Base-by-base conservation (phyloP, 2,888 invertebrate species). In the Cylloceria caligata region DNA sequence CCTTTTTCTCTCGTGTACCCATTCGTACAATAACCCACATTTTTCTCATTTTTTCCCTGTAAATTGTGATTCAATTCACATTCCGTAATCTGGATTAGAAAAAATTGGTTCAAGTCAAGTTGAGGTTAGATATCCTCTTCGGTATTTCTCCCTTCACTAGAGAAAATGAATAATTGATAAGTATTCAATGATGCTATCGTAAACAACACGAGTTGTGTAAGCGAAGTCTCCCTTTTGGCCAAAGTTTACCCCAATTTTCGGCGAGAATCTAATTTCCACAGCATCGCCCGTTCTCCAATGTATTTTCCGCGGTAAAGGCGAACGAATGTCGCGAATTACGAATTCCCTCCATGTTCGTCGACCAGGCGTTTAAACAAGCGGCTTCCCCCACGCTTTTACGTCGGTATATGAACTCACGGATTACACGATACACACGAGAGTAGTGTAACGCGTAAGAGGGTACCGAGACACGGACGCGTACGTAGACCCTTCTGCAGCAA, bases 261-360 rank as follows among this genome's bases (percentile, higher is more conserved):
- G 74, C 84, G 85, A 84, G 80, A 88, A 90, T 89, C 89, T 85
- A 89, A 89, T 89, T 83, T 89, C 84, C 82, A 72, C 83, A 83
- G 84, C 83, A 73, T 62, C 57, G 27, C 24, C 11, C 27, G 68
- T n/a, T 9, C 45, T 21, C n/a, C 5, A 16, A 27, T 36, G 24
- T 79, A 77, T 85, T 75, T 85, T 83, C 81, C 84, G 81, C 83
- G 87, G 86, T 87, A 88, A 88, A 86, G 75, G 83, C 80, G 86
- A 89, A 88, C 89, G 89, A 89, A 89, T 88, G 88, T 88, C 87
- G 87, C 87, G 89, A 90, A 90, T 89, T 89, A 89, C 87, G 86
- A 88, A 90, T 89, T 89, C 87, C 88, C 88, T n/a, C 86, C 77
- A 69, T 72, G 73, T 42, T 30, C 67, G 47, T 34, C 68, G 47